These are phyloP conservation scores for Caradrina kadenii DNA, from an alignment of 2,888 invertebrate genomes.

Conservation along the genomic window DNA sequence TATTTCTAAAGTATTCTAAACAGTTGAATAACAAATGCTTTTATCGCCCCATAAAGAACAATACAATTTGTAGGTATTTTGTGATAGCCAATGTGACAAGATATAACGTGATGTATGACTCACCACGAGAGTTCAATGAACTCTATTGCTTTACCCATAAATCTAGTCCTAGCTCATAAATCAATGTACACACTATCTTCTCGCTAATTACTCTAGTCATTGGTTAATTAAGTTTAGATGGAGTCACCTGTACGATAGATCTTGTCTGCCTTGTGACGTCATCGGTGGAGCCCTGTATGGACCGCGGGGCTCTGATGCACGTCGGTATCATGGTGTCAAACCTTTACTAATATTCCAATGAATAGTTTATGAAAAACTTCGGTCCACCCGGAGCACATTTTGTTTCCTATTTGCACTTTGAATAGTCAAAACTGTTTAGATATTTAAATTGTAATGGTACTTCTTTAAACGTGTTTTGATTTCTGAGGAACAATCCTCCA, in stretches of 20 bases:
- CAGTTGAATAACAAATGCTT: too few species aligned
- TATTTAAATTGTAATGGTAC: neutral
- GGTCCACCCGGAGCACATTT: conserved; percentile 46
- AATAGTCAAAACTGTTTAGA: conserved; percentile 13
- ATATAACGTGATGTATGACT: conserved; percentile 17
- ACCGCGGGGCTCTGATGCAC: conserved; percentile 93
- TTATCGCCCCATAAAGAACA: neutral
- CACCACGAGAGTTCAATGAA: conserved; percentile 36
- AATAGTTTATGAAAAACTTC: conserved; percentile 32
- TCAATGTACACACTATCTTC: conserved; percentile 32
- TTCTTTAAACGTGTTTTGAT: conserved; percentile 15
- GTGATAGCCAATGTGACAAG: neutral
- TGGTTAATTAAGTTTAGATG: conserved; percentile 44
- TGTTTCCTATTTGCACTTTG: conserved; percentile 14
- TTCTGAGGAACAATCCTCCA: conserved; percentile 28
- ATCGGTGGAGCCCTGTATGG: conserved; percentile 94
- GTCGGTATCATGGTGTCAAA: conserved; percentile 91
- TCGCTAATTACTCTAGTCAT: conserved; percentile 56
- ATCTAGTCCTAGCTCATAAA: conserved; percentile 40
- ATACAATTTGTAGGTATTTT: neutral
- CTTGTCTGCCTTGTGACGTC: conserved; percentile 93
- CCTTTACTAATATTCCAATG: conserved; percentile 39
- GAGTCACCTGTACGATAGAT: conserved; percentile 92
- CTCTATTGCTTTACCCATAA: conserved; percentile 24
- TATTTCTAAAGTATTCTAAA: neutral